Base-by-base conservation (phyloP, 2,888 invertebrate genomes). In the Melieria picta region DNA sequence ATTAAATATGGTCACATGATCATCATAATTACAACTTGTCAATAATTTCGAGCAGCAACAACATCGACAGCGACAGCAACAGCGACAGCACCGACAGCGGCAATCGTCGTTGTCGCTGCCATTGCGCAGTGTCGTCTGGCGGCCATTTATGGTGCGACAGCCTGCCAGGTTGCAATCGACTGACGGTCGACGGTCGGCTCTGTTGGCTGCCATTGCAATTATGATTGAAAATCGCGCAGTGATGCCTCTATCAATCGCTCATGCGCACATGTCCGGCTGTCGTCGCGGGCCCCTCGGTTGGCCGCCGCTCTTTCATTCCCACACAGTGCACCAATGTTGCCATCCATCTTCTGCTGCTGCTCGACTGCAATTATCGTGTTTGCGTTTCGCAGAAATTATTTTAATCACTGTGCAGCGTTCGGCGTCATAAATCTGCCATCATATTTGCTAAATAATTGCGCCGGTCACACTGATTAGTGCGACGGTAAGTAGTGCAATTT, bases 21-120 rank as follows among this genome's bases (percentile, higher is more conserved):
- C 72, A 72, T 67, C 64, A 63, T 63, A 72, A 72, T 72, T 72
- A 72, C 72, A 72, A 61, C 60, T 72, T 72, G 72, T 67, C 57
- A 57, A 63, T 65, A 58, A 70, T 64, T 57, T 63, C 55, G 11
- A 66, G 66, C 62, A 67, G 63, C 48, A 57, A n/a, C 67, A 67
- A 61, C 58, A 52, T 52, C 61, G 50, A 56, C 10, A 65, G 43
- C 11, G 13, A 58, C 65, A 60, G 58, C 71, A 45, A 30, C 56
- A 69, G n/a, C 47, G 52, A 57, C 56, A 63, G 13, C 52, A 55
- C 57, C 13, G 43, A 52, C 5, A 45, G 55, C 13, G 45, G 52
- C 45, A 61, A 67, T 67, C 61, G 67, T 7, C 67, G 58, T 30
- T 47, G 60, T 43, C 50, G 58, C 46, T 47, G 48, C 30, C 48